Conservation (phyloP, 1,140 invertebrate species). For the Pinna nobilis region DNA sequence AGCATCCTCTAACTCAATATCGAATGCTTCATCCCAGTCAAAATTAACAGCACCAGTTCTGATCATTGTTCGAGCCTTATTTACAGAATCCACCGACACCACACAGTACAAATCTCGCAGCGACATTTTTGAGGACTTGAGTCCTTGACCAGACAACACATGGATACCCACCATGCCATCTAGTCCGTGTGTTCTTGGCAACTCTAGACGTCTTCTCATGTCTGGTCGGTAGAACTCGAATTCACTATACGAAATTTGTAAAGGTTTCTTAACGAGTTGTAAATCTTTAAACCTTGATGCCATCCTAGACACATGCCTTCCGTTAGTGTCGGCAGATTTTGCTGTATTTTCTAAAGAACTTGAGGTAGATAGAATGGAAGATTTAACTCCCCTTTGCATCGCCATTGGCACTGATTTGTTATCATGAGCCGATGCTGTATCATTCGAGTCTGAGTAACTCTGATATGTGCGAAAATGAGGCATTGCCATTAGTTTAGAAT, state of each 20-base stretch:
- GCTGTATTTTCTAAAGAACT: conserved; percentile 38
- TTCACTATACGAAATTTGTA: conserved; percentile 71
- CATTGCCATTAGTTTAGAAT: conserved; percentile 78
- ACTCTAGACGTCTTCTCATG: conserved; percentile 60
- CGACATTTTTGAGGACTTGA: conserved; percentile 82
- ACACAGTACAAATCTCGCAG: conserved; percentile 95
- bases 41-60: conserved; percentile 97
- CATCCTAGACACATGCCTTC: conserved; percentile 44
- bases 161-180: conserved; percentile 94
- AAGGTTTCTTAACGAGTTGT: conserved; percentile 69
- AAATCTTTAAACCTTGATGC: conserved; percentile 65
- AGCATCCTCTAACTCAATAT: conserved; percentile 93
- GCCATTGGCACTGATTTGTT: conserved; percentile 28
- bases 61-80: conserved; percentile 98
- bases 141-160: conserved; percentile 89
- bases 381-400: conserved; percentile 43
- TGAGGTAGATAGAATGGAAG: conserved; percentile 62
- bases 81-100: conserved; percentile 95
- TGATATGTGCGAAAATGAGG: conserved; percentile 79
- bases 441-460: conserved; percentile 77
- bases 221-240: conserved; percentile 70
- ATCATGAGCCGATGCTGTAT: conserved; percentile 18
- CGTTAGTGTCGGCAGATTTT: conserved; percentile 52
- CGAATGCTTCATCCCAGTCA: conserved; percentile 99
- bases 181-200: conserved; percentile 78